Base-by-base conservation (phyloP, 2,113 vertebrate genomes). In the Ailurus styani region DNA sequence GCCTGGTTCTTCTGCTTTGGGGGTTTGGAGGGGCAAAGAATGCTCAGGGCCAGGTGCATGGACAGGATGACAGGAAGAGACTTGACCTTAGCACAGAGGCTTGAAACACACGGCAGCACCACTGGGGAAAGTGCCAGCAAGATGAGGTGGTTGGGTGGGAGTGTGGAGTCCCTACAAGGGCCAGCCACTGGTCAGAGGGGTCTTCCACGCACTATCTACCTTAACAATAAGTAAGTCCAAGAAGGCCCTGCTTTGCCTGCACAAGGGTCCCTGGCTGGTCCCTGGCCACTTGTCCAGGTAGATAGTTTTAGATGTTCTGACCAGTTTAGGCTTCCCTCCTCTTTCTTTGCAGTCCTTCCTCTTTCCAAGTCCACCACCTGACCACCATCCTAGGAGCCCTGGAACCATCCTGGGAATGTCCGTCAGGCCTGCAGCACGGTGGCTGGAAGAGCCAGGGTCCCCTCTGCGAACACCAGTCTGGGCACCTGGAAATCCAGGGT, bases 101-200 rank as follows among this genome's bases (percentile, higher is more conserved):
- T 77, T 23, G 3, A 10, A 40, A 18, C 29, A 64, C 18, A 23
- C 0, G 4, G 6, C 20, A 31, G 70, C 0, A 57, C 29, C 73
- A 57, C 4, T 12, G 70, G 50, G 70, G 75, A 79, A 73, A n/a
- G 64, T 40, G 11, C 27, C 60, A 34, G 88, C 5, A 55, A 34
- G 55, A 57, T 1, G 4, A 31, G 54, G 13, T 57, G 34, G 29
- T 2, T 34, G 42, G 11, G 31, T 75, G 60, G 50, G 29, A 29
- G 66, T 6, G 0, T 3, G 9, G 78, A 81, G 37, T 73, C 45
- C 45, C 52, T 12, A 0, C 31, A 45, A 37, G 54, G 75, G 83
- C 13, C 66, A 31, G 87, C 54, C 47, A 5, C 60, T 8, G 40
- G 10, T 3, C 11, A 6, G 5, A 37, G 42, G 45, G 27, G n/a